These are phyloP conservation scores for Loriculus beryllinus DNA, from an alignment of 2,797 vertebrate species.

Conservation along the genomic window DNA sequence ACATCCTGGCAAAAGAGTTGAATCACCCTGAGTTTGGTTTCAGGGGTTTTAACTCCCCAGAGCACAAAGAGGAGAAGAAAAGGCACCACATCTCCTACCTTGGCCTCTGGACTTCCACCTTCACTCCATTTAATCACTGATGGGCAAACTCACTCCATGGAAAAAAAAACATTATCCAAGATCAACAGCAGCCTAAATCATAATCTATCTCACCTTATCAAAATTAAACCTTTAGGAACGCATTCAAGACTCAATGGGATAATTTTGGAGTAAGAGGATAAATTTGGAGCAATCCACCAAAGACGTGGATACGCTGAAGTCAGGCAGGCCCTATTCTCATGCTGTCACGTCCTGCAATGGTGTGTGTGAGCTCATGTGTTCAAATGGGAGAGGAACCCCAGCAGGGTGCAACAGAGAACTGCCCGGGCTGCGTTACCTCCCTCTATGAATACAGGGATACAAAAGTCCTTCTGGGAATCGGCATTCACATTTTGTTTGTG, in stretches of 20 bases:
- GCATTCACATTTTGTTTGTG: not conserved
- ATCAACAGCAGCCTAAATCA: not conserved
- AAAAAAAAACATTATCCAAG: not conserved
- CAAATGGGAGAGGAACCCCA: not conserved
- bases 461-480: not conserved
- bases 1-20: not conserved
- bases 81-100: not conserved
- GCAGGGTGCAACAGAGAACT: not conserved
- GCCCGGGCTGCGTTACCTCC: not conserved
- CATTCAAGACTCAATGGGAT: not conserved
- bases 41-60: rapidly evolving
- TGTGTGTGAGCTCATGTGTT: not conserved
- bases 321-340: not conserved
- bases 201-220: rapidly evolving
- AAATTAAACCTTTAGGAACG: not conserved
- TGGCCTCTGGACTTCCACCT: not conserved
- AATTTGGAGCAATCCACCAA: not conserved
- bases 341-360: rapidly evolving
- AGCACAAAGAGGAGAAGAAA: rapidly evolving
- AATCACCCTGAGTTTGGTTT: too few species aligned
- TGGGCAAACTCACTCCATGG: not conserved
- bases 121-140: not conserved
- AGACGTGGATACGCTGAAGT: rapidly evolving
- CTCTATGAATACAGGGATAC: not conserved
- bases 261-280: not conserved